Base-by-base conservation (phyloP, 2,888 invertebrate species). In the Caenorhabditis becei region DNA sequence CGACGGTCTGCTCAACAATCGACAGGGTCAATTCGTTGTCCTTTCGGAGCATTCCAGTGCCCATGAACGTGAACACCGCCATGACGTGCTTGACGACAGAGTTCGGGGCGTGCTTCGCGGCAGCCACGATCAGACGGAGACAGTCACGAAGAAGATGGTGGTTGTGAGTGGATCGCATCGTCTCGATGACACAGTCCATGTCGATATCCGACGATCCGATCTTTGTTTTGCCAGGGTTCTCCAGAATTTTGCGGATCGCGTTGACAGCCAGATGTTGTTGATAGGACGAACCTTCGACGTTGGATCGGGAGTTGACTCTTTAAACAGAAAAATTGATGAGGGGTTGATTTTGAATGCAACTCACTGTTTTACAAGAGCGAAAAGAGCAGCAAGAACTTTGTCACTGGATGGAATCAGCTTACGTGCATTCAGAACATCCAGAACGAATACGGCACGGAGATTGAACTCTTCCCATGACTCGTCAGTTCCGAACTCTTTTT, bases 11-110 rank as follows among this genome's bases (percentile, higher is more conserved):
- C 59, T 90, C 89, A 47, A 90, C 83, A 26, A 90, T 88, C 10
- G 79, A 71, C 11, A 90, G 77, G 8, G 90, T 90, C 61, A 89
- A 44, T 26, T 88, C 89, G 71, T 90, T 89, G 80, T 90, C 90
- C 72, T 86, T 88, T 24, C 84, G 61, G 0, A 97, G 93, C 11
- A 98, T 94, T 0, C 96, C 96, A 0, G 95, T 95, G 0, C 98
- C 98, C 94, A 99, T 96, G 91, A 98, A 99, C 0, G 97, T 97
- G 91, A 99, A 99, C 87, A 99, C 95, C 24, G 96, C 95, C 94
- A 98, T 97, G 3, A 97, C 95, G 89, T 97, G 96, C 90, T 96
- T 95, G 18, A 97, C 92, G 0, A 98, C 96, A 92, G 95, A 94
- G 66, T 91, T 91, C 92, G 96, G 96, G 74, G 95, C 93, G 89